Evolutionary conservation across 2,888 invertebrate species (phyloP), one percentile per base, ranked within the genome.

Genomic region (Lochmaea capreae): DNA sequence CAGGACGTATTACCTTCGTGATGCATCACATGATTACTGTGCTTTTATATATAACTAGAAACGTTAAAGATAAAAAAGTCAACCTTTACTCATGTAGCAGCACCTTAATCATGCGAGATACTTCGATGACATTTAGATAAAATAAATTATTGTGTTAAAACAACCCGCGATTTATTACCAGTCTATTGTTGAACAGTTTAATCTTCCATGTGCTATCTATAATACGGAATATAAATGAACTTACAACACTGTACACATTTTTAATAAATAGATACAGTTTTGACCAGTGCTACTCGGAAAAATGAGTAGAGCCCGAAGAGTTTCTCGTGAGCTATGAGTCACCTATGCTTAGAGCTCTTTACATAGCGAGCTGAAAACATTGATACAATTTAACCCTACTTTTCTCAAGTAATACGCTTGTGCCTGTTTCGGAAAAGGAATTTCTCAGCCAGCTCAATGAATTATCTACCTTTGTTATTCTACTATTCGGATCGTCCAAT

Each of bases 51-150:
- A 61, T 46, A 46, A 22, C 22, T 22, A 22, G 1, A 22, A 22
- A 22, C 22, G 22, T 22, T 22, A 22, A 22, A 22, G 22, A 46
- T 12, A 43, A 43, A 46, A 46, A 4, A 46, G 46, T 46, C 22
- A 46, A 65, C 49, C 43, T 65, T 65, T 49, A 65, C 52, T 49
- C 33, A n/a, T 65, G 18, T 22, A 65, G 49, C 39, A 49, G 49
- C 67, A 72, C 65, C 68, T 73, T 72, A 65, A 22, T 42, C 67
- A 63, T 69, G 65, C 76, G 76, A 75, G 12, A 49, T 75, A 67
- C 39, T 63, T 77, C 70, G 77, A 77, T 77, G 77, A 75, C 77
- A 77, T 77, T 77, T 76, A 77, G 77, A 77, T 77, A 76, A 77
- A 77, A 72, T 57, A 72, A 75, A 77, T 73, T 75, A 70, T 76